Evolutionary conservation across 1,140 invertebrate genomes (phyloP).

Genomic region (Sarcophaga bullata): DNA sequence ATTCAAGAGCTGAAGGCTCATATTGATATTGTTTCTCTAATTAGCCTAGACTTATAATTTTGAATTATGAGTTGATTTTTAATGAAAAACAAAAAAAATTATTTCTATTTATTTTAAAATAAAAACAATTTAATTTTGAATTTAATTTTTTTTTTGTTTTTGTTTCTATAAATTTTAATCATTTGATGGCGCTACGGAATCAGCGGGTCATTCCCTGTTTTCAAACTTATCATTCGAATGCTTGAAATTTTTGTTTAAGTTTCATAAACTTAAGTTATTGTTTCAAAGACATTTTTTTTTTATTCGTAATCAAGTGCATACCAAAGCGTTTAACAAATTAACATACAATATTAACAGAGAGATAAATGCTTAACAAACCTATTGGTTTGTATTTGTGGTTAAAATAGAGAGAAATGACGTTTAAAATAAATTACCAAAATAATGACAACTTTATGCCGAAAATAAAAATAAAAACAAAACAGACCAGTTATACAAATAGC

Average conservation of each 20-base stretch:
- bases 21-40: too few relatives aligned
- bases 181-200: neutral
- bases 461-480: neutral
- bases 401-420: too few relatives aligned
- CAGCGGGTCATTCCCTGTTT: neutral
- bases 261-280: neutral
- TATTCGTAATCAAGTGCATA: slow-evolving; percentile 14
- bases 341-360: neutral
- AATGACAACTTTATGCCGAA: neutral
- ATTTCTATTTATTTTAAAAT: too few relatives aligned
- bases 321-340: slow-evolving; percentile 3
- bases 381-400: neutral
- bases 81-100: too few relatives aligned
- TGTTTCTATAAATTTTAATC: too few relatives aligned
- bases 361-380: neutral
- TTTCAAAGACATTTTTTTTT: neutral
- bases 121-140: too few relatives aligned
- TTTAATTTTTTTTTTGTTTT: too few relatives aligned
- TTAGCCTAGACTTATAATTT: too few relatives aligned
- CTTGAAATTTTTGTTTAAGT: slow-evolving; percentile 23
- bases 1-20: too few relatives aligned
- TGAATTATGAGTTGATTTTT: too few relatives aligned
- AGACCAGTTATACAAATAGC: slow-evolving; percentile 19
- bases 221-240: neutral
- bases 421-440: too few relatives aligned